Percentiles rank a stretch among this genome's conserved stretches.
phyloP scores from a whole-genome alignment of 2,797 vertebrate genomes.

The Adrianichthys oophorus region DNA sequence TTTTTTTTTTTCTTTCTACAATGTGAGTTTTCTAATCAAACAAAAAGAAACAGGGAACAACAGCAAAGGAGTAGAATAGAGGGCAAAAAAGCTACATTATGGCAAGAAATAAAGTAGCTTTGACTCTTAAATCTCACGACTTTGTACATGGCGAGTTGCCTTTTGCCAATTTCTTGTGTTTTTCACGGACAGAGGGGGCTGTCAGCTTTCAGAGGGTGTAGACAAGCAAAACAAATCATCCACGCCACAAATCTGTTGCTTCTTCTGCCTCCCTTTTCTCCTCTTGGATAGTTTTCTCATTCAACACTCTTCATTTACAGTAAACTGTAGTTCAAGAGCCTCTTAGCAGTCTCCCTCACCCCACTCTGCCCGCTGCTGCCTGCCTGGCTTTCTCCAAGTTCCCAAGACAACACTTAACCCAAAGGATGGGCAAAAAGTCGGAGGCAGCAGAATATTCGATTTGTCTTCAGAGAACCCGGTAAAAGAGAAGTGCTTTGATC shows the following conservation, averaged over 20 bases:
- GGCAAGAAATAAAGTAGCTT: slow-evolving; percentile 44
- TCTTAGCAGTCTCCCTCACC: slow-evolving; percentile 69
- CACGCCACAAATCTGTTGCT: slow-evolving; percentile 58
- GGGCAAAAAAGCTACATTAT: slow-evolving; percentile 31
- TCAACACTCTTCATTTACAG: slow-evolving; percentile 71
- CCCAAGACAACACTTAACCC: slow-evolving; percentile 77
- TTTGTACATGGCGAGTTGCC: slow-evolving; percentile 47
- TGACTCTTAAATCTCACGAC: slow-evolving; percentile 46
- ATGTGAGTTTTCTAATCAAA: slow-evolving; percentile 70
- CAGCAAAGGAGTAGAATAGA: slow-evolving; percentile 53
- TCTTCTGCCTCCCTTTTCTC: slow-evolving; percentile 60
- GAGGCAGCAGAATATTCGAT: slow-evolving; percentile 63
- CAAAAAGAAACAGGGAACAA: slow-evolving; percentile 51
- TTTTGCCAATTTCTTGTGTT: slow-evolving; percentile 40
- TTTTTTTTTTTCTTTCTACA: slow-evolving; percentile 29
- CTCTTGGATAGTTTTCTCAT: slow-evolving; percentile 69
- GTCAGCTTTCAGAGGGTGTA: slow-evolving; percentile 47
- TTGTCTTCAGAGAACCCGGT: slow-evolving; percentile 44
- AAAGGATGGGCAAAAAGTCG: slow-evolving; percentile 72
- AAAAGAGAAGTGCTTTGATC: slow-evolving; percentile 62
- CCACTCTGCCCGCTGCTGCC: slow-evolving; percentile 57
- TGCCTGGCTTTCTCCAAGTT: slow-evolving; percentile 64
- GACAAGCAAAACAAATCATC: slow-evolving; percentile 69
- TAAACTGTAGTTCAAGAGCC: slow-evolving; percentile 74
- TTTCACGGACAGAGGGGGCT: slow-evolving; percentile 54